Evolutionary conservation across 1,140 invertebrate genomes (phyloP), one percentile per base, ranked within the genome.

Genomic region (Papilio polyxenes): DNA sequence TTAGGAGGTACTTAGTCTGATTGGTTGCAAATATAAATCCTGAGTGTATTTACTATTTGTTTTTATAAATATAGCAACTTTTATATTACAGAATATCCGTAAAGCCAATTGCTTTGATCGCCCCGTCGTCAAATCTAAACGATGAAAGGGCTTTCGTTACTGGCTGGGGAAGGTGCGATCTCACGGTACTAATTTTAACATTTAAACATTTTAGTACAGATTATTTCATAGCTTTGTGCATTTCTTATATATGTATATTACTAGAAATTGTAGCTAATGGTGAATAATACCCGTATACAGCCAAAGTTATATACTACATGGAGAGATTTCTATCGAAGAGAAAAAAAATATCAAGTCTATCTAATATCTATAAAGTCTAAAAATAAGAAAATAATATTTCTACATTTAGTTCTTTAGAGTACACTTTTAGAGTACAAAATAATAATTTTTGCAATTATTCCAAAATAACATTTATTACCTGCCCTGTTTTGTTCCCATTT

Each of bases 91-190:
- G 92, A 59, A 83, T 85, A 9, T 84, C 84, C 10, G 85, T 88
- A 49, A 92, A 92, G 74, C 77, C 85, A 7, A 89, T 93, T 75
- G 48, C 75, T 5, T 81, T 92, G 69, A 40, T 85, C 5, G n/a
- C 82, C 20, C 84, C 84, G 8, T 56, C 20, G 17, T 15, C 13
- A 13, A 10, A 48, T 9, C 17, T 90, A n/a, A 11, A 51, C n/a
- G 82, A 84, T 2, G 62, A 17, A 2, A 85, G 72, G 76, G 92
- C 85, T 3, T 91, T 92, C 65, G 92, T 92, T 2, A 92, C 91
- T 1, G 92, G 92, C 0, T 94, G 92, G 92, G 92, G 92, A 0
- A 86, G 92, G 65, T 94, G 92, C 74, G 91, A 92, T 84, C 82
- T 85, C 20, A 90, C 85, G 85, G 92, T 94, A 87, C 82, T 81